These are phyloP conservation scores for Sthenelais limicola DNA, from an alignment of 2,888 invertebrate species.

Conservation along the genomic window DNA sequence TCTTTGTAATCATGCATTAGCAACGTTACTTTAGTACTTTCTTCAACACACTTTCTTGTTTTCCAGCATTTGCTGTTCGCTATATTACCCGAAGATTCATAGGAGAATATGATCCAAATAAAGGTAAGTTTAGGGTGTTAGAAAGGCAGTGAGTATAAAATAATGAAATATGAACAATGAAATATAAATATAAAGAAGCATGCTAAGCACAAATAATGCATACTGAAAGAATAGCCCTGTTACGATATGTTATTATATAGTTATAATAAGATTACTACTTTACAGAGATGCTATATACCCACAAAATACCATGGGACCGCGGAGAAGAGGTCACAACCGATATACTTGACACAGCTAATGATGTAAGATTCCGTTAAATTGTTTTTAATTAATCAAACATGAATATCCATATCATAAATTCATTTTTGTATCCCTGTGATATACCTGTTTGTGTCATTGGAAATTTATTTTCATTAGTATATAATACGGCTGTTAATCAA, in stretches of 20 bases:
- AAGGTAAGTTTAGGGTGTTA: conserved; percentile 82
- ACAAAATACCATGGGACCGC: conserved; percentile 89
- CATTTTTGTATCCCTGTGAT: too few relatives aligned
- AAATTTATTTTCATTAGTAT: too few relatives aligned
- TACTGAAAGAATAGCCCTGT: too few relatives aligned
- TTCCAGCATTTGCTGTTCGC: conserved; percentile 81
- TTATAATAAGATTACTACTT: too few relatives aligned
- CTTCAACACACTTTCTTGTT: background rate
- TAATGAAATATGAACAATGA: background rate
- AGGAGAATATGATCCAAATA: conserved; percentile 94
- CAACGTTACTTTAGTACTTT: too few relatives aligned
- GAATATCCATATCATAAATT: too few relatives aligned
- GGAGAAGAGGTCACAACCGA: conserved; percentile 89
- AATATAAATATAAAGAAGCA: conserved; percentile 1
- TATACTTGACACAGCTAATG: conserved; percentile 83
- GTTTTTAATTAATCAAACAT: background rate
- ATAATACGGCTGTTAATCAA: too few relatives aligned
- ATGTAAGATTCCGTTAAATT: conserved; percentile 50
- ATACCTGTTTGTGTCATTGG: too few relatives aligned
- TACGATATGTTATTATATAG: too few relatives aligned
- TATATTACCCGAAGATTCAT: conserved; percentile 95
- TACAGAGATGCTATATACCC: conserved; percentile 89
- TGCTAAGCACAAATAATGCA: too few relatives aligned
- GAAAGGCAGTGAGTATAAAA: too few relatives aligned
- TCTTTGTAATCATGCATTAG: too few relatives aligned